phyloP scores from a whole-genome alignment of 1,140 invertebrate genomes.

The Zelostemma sp. region DNA sequence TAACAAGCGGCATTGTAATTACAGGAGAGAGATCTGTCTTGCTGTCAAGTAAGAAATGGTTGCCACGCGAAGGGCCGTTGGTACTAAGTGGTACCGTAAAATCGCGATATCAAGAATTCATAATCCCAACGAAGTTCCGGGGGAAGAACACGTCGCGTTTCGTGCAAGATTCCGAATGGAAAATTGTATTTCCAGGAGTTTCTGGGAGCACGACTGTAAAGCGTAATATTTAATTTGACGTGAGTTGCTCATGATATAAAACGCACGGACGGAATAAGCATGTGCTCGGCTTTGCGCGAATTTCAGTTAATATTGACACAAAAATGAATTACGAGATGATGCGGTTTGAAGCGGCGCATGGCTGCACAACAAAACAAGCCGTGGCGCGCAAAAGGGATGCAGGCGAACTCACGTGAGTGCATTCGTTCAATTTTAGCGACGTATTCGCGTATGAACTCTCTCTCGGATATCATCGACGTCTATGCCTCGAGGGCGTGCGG shows the following conservation, averaged over 20 bases:
- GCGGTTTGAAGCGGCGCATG: conserved; percentile 10
- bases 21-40: background rate
- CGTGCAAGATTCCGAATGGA: too few relatives aligned
- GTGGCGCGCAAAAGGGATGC: conserved; percentile 39
- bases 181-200: background rate
- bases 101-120: background rate
- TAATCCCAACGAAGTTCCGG: background rate
- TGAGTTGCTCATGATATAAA: background rate
- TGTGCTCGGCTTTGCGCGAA: background rate
- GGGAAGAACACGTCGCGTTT: background rate
- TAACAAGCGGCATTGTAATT: background rate
- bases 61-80: background rate
- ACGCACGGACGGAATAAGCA: background rate
- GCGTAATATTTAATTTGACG: background rate
- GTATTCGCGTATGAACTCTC: conserved; percentile 44
- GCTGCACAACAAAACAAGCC: conserved; percentile 3
- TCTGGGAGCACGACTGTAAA: background rate
- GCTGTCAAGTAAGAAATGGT: background rate
- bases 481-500: conserved; percentile 55
- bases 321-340: conserved; percentile 10
- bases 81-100: conserved; percentile 1
- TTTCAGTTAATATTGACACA: conserved; percentile 10
- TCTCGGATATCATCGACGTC: conserved; percentile 62
- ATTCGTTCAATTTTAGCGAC: conserved; percentile 56
- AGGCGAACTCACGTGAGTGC: conserved; percentile 39